These are phyloP conservation scores for Australoheros scitulus DNA, from an alignment of 2,113 vertebrate species.

Conservation along the genomic window DNA sequence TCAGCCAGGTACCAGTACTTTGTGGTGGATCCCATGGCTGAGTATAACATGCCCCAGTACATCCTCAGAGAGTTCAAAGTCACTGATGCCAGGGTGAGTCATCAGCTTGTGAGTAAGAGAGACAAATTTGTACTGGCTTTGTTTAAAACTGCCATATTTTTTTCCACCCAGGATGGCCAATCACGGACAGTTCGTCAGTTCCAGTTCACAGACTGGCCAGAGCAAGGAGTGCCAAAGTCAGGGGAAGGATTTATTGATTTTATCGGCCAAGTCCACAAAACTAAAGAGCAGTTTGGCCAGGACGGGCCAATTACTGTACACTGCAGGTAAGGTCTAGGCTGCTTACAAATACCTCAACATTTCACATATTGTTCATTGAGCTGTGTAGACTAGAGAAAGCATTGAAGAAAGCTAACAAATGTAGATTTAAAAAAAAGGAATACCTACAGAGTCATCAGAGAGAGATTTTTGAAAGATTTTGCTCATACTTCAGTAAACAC, in stretches of 20 bases:
- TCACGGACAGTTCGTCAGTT: conserved; percentile 83
- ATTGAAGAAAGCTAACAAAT: neutral
- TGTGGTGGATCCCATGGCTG: conserved; percentile 83
- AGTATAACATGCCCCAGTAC: conserved; percentile 85
- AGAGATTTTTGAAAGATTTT: neutral
- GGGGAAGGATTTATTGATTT: conserved; percentile 84
- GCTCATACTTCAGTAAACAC: neutral
- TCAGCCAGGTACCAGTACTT: conserved; percentile 84
- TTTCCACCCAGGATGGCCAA: conserved; percentile 75
- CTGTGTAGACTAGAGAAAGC: neutral
- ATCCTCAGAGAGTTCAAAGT: conserved; percentile 84
- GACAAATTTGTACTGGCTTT: neutral
- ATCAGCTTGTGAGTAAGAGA: neutral
- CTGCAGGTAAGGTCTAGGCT: conserved; percentile 74
- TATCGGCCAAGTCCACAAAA: conserved; percentile 84
- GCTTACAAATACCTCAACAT: neutral
- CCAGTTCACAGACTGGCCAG: conserved; percentile 84
- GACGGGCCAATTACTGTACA: conserved; percentile 83
- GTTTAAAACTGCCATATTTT: neutral
- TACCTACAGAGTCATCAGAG: neutral
- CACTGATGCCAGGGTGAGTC: conserved; percentile 79
- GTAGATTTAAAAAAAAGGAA: neutral
- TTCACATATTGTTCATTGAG: neutral
- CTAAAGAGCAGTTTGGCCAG: conserved; percentile 84
- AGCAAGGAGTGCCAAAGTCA: conserved; percentile 84